Evolutionary conservation across 92 coral and sea anemone species (phyloP).

Genomic region (Zoanthus solanderi): DNA sequence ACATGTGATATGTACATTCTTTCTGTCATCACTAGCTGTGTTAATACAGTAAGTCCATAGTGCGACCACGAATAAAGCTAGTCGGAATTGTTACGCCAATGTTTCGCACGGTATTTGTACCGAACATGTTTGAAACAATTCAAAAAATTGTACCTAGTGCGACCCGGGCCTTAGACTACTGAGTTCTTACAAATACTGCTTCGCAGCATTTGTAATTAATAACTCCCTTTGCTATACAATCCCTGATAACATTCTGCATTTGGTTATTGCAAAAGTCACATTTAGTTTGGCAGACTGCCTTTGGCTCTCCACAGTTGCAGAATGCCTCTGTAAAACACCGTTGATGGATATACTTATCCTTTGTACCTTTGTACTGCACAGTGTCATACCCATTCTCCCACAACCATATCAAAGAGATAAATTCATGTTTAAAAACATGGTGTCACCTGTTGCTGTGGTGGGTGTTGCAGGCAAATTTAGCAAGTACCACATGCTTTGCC

Average conservation of each 20-base stretch:
- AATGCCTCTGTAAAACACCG: constrained; percentile 12
- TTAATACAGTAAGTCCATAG: no score
- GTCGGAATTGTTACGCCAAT: no score
- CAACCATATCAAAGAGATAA: constrained; percentile 32
- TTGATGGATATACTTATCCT: neutral
- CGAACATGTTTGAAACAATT: no score
- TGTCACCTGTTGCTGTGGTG: constrained; percentile 4
- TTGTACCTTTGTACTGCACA: constrained; percentile 3
- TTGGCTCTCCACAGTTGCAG: constrained; percentile 35
- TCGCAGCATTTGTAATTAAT: constrained; percentile 36
- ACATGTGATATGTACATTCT: no score
- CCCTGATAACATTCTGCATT: constrained; percentile 9
- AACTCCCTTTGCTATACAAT: constrained; percentile 19
- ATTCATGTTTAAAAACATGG: constrained; percentile 27
- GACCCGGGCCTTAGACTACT: no score
- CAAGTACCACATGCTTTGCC: constrained; percentile 13
- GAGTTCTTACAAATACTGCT: neutral
- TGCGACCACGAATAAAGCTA: no score
- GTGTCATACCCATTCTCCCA: constrained; percentile 32
- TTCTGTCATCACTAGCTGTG: no score
- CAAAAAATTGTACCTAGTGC: no score
- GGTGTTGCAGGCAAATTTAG: constrained; percentile 5
- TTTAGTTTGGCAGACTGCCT: neutral
- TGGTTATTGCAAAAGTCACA: constrained; percentile 14
- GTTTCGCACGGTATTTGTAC: no score